These are phyloP conservation scores for Linurgus olivaceus DNA, from an alignment of 2,797 vertebrate genomes.

Conservation along the genomic window DNA sequence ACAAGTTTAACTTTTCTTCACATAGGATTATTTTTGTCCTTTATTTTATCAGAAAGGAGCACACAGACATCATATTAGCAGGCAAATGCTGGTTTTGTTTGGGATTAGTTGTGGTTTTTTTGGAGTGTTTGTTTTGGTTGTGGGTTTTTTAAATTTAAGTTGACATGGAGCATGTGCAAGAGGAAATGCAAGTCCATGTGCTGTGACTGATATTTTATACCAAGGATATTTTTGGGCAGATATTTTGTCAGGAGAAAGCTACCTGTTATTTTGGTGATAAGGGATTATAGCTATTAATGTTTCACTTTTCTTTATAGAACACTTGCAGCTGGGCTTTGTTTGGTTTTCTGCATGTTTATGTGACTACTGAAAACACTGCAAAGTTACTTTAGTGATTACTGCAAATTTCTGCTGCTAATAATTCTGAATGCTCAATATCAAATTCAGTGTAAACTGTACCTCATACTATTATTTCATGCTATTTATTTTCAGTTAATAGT, in stretches of 20 bases:
- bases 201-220: background rate
- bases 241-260: background rate
- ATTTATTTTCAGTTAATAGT: background rate
- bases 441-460: background rate
- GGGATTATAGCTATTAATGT: background rate
- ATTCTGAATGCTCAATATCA: background rate
- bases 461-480: background rate
- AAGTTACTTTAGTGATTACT: background rate
- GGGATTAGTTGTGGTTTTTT: background rate
- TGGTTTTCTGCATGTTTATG: background rate
- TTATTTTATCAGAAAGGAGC: background rate
- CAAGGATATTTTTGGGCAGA: background rate
- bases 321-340: background rate
- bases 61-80: background rate
- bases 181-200: background rate
- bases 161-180: background rate
- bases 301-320: background rate
- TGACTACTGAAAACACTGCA: background rate
- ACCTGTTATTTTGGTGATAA: background rate
- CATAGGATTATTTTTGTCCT: background rate
- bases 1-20: background rate
- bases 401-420: background rate
- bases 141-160: background rate
- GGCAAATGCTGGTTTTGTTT: background rate
- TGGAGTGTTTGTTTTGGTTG: background rate